Evolutionary conservation across 1,140 invertebrate genomes (phyloP).

Genomic region (Pseudobourletiella spinata): DNA sequence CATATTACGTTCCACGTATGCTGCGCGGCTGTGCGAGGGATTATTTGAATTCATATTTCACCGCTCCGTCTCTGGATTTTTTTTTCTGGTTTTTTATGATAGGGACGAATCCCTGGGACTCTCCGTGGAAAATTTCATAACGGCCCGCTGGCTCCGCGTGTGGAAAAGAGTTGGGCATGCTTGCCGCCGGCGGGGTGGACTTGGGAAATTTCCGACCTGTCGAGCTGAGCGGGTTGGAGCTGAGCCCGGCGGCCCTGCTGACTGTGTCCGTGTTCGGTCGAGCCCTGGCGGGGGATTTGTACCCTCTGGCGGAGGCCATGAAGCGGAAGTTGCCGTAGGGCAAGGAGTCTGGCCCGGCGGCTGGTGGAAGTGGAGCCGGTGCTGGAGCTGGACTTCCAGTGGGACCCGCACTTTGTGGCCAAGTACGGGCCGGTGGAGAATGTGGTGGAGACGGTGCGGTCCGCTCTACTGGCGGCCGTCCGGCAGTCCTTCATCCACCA

Average conservation of each 20-base stretch:
- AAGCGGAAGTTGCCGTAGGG: neutral
- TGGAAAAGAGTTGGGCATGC: neutral
- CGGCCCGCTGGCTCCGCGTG: neutral
- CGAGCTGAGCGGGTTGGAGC: neutral
- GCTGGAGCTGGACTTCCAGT: slow-evolving; percentile 10
- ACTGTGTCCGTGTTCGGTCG: slow-evolving; percentile 3
- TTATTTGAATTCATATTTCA: no score
- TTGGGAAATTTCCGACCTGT: neutral
- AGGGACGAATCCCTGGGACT: no score
- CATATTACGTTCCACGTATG: no score
- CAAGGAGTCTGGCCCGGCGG: no score
- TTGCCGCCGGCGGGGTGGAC: neutral
- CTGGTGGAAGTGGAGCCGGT: neutral
- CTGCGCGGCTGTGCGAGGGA: no score
- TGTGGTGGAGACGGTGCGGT: neutral
- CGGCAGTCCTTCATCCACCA: neutral
- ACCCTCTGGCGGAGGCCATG: neutral
- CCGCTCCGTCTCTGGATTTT: no score
- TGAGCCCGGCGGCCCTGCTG: neutral
- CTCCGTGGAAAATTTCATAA: neutral
- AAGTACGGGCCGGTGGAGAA: neutral
- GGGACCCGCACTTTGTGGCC: slow-evolving; percentile 10
- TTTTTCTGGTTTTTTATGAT: no score
- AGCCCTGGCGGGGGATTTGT: neutral
- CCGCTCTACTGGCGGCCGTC: neutral